Conservation (phyloP, 2,888 invertebrate genomes). For the Caenorhabditis drosophilae region DNA sequence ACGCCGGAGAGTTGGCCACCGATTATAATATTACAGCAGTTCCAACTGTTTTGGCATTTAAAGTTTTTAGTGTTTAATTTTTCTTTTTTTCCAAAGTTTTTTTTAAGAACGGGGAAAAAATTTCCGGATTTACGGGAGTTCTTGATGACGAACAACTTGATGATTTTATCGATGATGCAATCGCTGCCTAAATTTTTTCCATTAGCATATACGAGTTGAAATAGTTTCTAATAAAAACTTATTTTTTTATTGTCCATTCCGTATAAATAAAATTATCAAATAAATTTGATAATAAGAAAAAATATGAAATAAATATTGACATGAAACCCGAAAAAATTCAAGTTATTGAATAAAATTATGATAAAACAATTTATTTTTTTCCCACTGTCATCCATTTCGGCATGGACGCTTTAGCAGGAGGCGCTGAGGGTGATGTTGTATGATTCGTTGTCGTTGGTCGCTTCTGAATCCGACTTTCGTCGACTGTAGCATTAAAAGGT, state of each 20-base stretch:
- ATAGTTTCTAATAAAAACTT: constrained; percentile 1
- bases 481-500: constrained; percentile 30
- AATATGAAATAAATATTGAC: background rate
- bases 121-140: constrained; percentile 43
- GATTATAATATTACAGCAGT: constrained; percentile 48
- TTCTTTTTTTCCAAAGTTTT: background rate
- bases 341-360: too few species aligned
- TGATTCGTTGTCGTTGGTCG: constrained; percentile 5
- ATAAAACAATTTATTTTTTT: constrained; percentile 11
- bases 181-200: constrained; percentile 12
- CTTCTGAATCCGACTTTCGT: constrained; percentile 24
- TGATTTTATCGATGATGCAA: constrained; percentile 41
- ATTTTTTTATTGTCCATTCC: constrained; percentile 5
- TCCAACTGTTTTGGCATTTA: constrained; percentile 52
- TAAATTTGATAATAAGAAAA: background rate
- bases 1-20: constrained; percentile 47
- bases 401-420: constrained; percentile 31
- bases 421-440: constrained; percentile 13
- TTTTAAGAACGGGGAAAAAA: constrained; percentile 39
- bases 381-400: constrained; percentile 31
- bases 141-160: constrained; percentile 48
- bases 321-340: background rate
- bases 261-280: constrained; percentile 6
- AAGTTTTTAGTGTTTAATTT: constrained; percentile 2
- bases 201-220: too few species aligned